Base-by-base conservation (phyloP, 2,113 vertebrate species). In the Bombycilla garrulus region DNA sequence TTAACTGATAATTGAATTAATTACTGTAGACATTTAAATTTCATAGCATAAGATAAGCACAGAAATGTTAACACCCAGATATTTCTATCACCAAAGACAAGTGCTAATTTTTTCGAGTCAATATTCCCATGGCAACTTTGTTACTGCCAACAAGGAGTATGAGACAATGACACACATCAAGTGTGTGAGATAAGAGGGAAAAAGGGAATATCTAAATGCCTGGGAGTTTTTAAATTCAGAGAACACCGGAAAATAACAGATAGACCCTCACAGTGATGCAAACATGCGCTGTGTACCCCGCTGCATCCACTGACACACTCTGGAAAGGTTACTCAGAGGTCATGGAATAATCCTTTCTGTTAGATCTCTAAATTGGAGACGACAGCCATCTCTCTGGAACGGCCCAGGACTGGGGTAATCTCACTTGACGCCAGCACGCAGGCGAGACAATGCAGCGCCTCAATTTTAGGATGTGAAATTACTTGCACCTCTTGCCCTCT, bases 51-150 rank as follows among this genome's bases (percentile, higher is more conserved):
- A 74, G 40, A 60, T n/a, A 79, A 69, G 65, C 67, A 71, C 21
- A 95, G 81, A 72, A 73, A 79, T 3, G 3, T 53, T 69, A 85
- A 69, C 58, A 87, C 48, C 61, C 80, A 86, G 53, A 77, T 80
- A 57, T 50, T 87, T 73, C 57, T 61, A 29, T 35, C 61, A 80
- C 15, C 25, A 78, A 81, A 92, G 67, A 15, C 25, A 76, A 92
- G 61, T 38, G 57, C 61, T 85, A 80, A 40, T n/a, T 90, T 90
- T 92, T 94, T 72, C 73, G 50, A 88, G 66, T 48, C 71, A 62
- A 54, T 90, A 88, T 94, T 91, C 89, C 81, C 81, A 87, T 51
- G 50, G 87, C 78, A 95, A 87, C 91, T 95, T 91, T 79, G 47
- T 40, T 78, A 44, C 33, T 0, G 2, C 28, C 38, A 67, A 48